Conservation (phyloP, 2,797 vertebrate genomes). For the Champsocephalus gunnari region DNA sequence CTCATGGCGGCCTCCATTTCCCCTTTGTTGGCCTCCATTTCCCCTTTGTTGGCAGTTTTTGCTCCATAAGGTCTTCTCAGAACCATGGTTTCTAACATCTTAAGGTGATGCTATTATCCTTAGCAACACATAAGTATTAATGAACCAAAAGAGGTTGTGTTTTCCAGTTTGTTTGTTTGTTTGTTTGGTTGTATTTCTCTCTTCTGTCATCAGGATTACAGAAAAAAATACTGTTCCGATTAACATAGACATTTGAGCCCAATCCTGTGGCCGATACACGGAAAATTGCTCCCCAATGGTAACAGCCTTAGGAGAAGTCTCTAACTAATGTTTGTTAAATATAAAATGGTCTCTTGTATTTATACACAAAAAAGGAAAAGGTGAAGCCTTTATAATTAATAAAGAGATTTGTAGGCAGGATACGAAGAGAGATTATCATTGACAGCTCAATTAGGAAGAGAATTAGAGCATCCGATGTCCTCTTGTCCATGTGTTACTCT, state of each 20-base stretch:
- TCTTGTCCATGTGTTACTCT: slow-evolving; percentile 4
- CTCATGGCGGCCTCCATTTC: background rate
- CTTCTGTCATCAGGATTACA: too few relatives aligned
- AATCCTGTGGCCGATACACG: too few relatives aligned
- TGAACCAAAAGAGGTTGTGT: background rate
- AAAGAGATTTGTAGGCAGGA: slow-evolving; percentile 17
- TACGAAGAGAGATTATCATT: slow-evolving; percentile 12
- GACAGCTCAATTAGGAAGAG: slow-evolving; percentile 37
- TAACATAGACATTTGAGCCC: too few relatives aligned
- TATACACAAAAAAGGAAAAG: slow-evolving; percentile 11
- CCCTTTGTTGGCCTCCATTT: background rate
- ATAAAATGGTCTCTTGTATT: slow-evolving; percentile 9
- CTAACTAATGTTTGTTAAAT: background rate
- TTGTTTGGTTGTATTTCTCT: too few relatives aligned
- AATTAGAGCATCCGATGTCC: slow-evolving; percentile 16
- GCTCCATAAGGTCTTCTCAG: background rate
- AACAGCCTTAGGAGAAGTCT: background rate
- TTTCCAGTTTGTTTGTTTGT: too few relatives aligned
- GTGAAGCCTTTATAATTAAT: slow-evolving; percentile 8
- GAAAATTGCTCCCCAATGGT: too few relatives aligned
- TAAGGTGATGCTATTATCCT: background rate
- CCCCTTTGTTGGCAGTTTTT: background rate
- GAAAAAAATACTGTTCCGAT: too few relatives aligned
- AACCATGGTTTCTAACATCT: background rate
- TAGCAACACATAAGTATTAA: background rate